phyloP scores from a whole-genome alignment of 2,888 invertebrate species.

The Caenorhabditis sinica region DNA sequence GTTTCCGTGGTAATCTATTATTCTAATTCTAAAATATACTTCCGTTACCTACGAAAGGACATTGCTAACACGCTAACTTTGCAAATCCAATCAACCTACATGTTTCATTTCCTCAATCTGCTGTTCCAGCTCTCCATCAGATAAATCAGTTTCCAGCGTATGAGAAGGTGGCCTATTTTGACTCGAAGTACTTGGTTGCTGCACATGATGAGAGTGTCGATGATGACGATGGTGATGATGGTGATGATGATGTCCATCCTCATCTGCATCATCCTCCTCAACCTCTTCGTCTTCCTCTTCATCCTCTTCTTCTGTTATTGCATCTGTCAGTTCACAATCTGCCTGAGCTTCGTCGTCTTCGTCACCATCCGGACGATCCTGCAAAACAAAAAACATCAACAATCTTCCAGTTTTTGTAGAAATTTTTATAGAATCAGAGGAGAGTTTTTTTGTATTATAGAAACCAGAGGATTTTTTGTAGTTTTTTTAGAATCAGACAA shows the following conservation, averaged over 20 bases:
- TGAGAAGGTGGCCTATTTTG: conserved; percentile 26
- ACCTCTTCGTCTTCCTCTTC: conserved; percentile 57
- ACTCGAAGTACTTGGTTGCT: background rate
- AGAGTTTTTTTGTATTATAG: too few species aligned
- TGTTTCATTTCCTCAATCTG: background rate
- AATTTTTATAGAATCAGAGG: too few species aligned
- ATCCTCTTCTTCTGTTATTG: conserved; percentile 72
- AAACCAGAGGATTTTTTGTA: too few species aligned
- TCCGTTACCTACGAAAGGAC: too few species aligned
- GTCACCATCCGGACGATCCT: conserved; percentile 47
- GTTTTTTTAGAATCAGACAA: too few species aligned
- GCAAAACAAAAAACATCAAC: background rate
- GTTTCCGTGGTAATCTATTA: too few species aligned
- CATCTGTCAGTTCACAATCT: conserved; percentile 76
- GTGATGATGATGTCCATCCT: conserved; percentile 23
- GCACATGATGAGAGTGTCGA: background rate
- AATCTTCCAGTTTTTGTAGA: too few species aligned
- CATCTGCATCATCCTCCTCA: conserved; percentile 40
- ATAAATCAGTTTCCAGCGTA: conserved; percentile 34
- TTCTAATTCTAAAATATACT: too few species aligned
- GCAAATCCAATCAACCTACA: background rate
- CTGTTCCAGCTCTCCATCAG: conserved; percentile 11
- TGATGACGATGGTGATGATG: conserved; percentile 24
- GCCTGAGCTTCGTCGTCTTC: conserved; percentile 77
- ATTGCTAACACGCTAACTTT: too few species aligned